Evolutionary conservation across 1,140 invertebrate species (phyloP), one percentile per base, ranked within the genome.

Genomic region (Penaeus indicus): DNA sequence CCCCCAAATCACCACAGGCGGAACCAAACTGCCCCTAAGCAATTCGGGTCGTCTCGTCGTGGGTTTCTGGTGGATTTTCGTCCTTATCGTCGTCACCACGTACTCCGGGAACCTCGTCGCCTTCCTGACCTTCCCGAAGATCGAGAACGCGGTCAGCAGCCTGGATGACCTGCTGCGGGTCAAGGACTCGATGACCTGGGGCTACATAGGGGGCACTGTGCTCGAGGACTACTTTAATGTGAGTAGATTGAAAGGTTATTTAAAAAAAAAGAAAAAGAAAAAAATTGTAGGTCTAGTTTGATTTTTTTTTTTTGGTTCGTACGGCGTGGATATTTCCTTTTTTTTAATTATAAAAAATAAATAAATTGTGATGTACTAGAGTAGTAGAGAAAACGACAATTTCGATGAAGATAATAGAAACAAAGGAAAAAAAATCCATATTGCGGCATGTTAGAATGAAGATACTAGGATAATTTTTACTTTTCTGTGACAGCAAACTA

Each of bases 91-190:
- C 0, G 96, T 98, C 0, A 98, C 97, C 4, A 98, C 97, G 0
- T 99, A 98, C 93, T 97, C 96, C 64, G 97, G 97, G 11, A 98
- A 97, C 93, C 94, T 99, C 42, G 97, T 98, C 0, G 97, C 97
- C 8, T 98, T 98, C 92, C 94, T 99, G 16, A 98, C 98, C 0
- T 98, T 98, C 92, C 97, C 97, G 0, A 96, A 91, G 92, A 96
- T 97, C 91, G 96, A 97, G 91, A 94, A 94, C 11, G 94, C 96
- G 0, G 95, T 98, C 1, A 95, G 96, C 10, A 96, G 95, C 0
- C 92, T 98, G 0, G 93, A 95, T 13, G 96, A 97, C 91, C 92
- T 98, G 1, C 90, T 97, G 25, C 93, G 93, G 0, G 94, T 95
- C 79, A 94, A 93, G 69, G 91, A 92, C 13, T 93, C 94, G 1